Evolutionary conservation across 2,888 invertebrate species (phyloP), one percentile per base, ranked within the genome.

Genomic region (Fragum whitleyi): DNA sequence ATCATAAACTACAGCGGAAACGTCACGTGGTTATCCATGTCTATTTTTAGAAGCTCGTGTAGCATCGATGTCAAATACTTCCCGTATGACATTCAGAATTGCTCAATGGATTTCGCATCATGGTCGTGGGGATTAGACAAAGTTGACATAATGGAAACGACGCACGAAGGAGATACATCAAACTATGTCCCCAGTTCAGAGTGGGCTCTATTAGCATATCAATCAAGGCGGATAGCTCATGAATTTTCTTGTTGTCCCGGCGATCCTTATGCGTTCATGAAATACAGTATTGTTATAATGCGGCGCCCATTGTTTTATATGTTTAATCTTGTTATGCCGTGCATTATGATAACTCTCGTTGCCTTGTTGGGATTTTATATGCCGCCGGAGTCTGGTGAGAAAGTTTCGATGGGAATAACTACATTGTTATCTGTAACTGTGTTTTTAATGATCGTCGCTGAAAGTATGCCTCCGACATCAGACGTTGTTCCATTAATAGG

Each of bases 151-250:
- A 71, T 90, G 59, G 91, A 90, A 71, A 86, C 85, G 57, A 88
- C 96, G 72, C 96, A 97, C 91, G 96, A 96, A 91, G 97, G 97
- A 0, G 97, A 98, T 94, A 96, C 96, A 70, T 96, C 96, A 87
- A 97, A 97, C 95, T 98, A 97, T 94, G 97, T 97, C 92, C 96
- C 96, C n/a, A 98, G 97, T 93, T 97, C 97, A 0, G 98, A 98
- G 94, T 98, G 97, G 94, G 97, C 97, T 93, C 94, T 98, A 87
- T 91, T 95, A 28, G 92, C 93, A 75, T 94, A 95, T 90, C 83
- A 92, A 89, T 87, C 95, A 85, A 95, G 97, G 72, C 80, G 92
- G 47, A 87, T 90, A 68, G 83, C 90, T 0, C 88, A 96, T 0
- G 96, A 96, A 0, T 94, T 93, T 82, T 93, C 93, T 19, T 94